Evolutionary conservation across 2,797 vertebrate genomes (phyloP).

Genomic region (Danio jaintianensis): DNA sequence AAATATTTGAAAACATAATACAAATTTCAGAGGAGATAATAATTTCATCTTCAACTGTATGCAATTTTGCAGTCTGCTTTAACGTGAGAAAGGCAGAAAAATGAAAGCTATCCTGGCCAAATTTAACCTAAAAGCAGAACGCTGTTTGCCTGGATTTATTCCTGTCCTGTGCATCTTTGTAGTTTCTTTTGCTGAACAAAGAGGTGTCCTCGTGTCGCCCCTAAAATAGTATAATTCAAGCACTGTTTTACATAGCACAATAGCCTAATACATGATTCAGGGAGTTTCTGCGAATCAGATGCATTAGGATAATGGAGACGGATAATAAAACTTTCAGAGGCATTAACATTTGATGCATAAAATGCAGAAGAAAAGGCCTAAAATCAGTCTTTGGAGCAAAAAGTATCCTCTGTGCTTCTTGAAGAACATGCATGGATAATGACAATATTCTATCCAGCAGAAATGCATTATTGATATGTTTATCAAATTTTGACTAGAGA

Average conservation of each 20-base stretch:
- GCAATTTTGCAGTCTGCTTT: background rate
- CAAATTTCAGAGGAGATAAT: too few relatives aligned
- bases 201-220: conserved; percentile 58
- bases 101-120: background rate
- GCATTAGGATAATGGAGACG: conserved; percentile 80
- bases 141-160: background rate
- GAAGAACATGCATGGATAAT: conserved; percentile 67
- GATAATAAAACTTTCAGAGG: conserved; percentile 80
- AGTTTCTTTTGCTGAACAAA: conserved; percentile 62
- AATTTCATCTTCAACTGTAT: too few relatives aligned
- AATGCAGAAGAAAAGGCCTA: conserved; percentile 70
- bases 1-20: too few relatives aligned
- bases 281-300: conserved; percentile 72
- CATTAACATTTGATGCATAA: conserved; percentile 84
- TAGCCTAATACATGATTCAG: conserved; percentile 82
- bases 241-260: conserved; percentile 78
- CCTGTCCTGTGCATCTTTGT: background rate
- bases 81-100: background rate
- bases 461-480: conserved; percentile 74
- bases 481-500: conserved; percentile 62
- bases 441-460: conserved; percentile 58
- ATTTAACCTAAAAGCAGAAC: background rate
- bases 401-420: conserved; percentile 58
- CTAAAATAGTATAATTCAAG: conserved; percentile 67
- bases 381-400: conserved; percentile 67